A percentile compares a stretch with the other conserved stretches of the same genome.
Conservation (phyloP, 2,113 vertebrate genomes). For the Mungos mungo region DNA sequence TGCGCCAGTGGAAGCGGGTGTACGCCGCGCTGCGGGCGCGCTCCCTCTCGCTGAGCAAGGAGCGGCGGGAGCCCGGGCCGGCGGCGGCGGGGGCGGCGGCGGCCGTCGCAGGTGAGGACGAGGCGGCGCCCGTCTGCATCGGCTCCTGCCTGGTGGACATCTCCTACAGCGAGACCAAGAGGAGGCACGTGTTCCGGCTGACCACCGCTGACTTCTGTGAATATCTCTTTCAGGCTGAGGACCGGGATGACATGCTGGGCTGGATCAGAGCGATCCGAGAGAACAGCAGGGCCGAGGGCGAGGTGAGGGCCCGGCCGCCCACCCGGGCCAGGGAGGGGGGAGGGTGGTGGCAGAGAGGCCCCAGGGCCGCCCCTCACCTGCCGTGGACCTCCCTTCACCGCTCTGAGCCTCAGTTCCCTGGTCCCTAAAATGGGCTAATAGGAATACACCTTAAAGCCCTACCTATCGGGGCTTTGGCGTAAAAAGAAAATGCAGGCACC, state of each 20-base stretch:
- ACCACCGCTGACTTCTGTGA: conserved; percentile 99
- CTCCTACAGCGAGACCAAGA: conserved; percentile 98
- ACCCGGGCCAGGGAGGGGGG: not conserved
- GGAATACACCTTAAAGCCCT: not conserved
- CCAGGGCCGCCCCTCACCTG: not conserved
- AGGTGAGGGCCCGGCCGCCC: conserved; percentile 88
- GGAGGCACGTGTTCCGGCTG: conserved; percentile 96
- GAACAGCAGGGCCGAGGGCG: conserved; percentile 96
- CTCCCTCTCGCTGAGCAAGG: conserved; percentile 96
- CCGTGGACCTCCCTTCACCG: not conserved
- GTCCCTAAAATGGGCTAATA: not conserved
- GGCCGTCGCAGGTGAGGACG: conserved; percentile 89
- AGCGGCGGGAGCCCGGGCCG: conserved; percentile 94
- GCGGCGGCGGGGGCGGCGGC: conserved; percentile 84
- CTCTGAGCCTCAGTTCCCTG: conserved; percentile 48
- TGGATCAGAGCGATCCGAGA: conserved; percentile 98
- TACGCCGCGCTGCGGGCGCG: conserved; percentile 93
- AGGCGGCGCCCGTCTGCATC: conserved; percentile 97
- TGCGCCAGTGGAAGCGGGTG: conserved; percentile 97
- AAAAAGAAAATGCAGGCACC: not conserved
- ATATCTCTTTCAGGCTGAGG: conserved; percentile 99
- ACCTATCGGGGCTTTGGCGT: not conserved
- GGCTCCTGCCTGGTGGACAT: conserved; percentile 98
- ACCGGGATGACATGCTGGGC: conserved; percentile 98
- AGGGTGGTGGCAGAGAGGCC: not conserved